Base-by-base conservation (phyloP, 2,113 vertebrate genomes). In the Rissa tridactyla region DNA sequence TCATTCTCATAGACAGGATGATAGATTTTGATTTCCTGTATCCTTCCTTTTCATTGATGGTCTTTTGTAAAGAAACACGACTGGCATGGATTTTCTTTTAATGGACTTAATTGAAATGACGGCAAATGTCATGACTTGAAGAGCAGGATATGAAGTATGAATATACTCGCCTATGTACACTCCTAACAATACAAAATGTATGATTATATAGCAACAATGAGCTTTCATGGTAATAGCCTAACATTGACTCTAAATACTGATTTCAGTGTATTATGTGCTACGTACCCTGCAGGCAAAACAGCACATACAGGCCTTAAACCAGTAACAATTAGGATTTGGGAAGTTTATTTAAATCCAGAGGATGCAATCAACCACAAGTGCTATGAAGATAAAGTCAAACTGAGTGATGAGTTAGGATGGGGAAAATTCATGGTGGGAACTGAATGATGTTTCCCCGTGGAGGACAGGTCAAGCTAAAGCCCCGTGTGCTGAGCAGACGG, bases 381-480 rank as follows among this genome's bases (percentile, higher is more conserved):
- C 36, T 70, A 3, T 2, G 19, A 66, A 93, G 83, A 66, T 34
- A 49, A 40, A 13, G 76, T 62, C 75, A 76, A 49, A 30, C 15
- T 64, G 72, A 70, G 36, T 12, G 62, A 60, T 3, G 3, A 61
- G 36, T 32, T 40, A 36, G n/a, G 22, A 27, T 85, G 55, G 52
- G 66, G 47, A 29, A 52, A 25, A 32, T 34, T 25, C 47, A 11
- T 2, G 1, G 75, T 25, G 71, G 64, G 71, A 77, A 10, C 32
- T 27, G n/a, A 58, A 30, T 0, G 0, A 8, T 10, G 62, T 49
- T 34, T 57, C 10, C 60, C 55, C 13, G 4, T 7, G 23, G 29
- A 65, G n/a, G 29, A 61, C 2, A 10, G 34, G 30, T 30, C 38
- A 54, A 79, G 38, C 30, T 49, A 11, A 77, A 83, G 79, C 20